A percentile compares a stretch with the other conserved stretches of the same genome.
These are phyloP conservation scores for Danionella dracula DNA, from an alignment of 2,797 vertebrate species.

Conservation along the genomic window DNA sequence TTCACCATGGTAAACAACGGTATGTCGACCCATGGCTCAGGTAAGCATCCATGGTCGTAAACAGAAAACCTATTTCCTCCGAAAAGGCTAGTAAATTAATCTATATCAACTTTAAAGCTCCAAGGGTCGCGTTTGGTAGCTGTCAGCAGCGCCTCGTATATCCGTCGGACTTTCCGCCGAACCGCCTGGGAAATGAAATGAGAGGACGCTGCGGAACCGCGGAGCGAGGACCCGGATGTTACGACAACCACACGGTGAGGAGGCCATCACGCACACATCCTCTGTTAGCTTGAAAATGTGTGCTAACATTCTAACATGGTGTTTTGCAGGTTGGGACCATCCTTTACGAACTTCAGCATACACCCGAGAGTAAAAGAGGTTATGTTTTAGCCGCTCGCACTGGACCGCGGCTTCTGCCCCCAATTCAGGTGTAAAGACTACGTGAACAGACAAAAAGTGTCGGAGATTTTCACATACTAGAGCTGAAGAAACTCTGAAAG, in stretches of 20 bases:
- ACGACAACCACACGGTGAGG: slow-evolving; percentile 68
- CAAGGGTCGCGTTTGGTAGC: slow-evolving; percentile 64
- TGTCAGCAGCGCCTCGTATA: slow-evolving; percentile 63
- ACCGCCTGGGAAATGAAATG: slow-evolving; percentile 63
- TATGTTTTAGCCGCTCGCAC: slow-evolving; percentile 76
- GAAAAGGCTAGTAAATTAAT: too few relatives aligned
- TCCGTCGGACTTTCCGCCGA: slow-evolving; percentile 52
- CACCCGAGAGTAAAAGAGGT: slow-evolving; percentile 71
- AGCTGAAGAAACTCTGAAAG: too few relatives aligned
- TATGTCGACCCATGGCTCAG: neutral
- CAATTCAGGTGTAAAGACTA: slow-evolving; percentile 40
- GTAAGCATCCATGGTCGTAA: neutral
- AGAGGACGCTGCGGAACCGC: slow-evolving; percentile 30
- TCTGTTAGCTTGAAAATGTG: neutral
- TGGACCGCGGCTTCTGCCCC: slow-evolving; percentile 57
- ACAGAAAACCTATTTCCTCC: neutral
- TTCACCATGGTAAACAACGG: too few relatives aligned
- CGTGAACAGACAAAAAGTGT: neutral
- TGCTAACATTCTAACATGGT: neutral
- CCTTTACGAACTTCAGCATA: slow-evolving; percentile 55
- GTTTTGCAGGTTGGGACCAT: slow-evolving; percentile 60
- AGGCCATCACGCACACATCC: too few relatives aligned
- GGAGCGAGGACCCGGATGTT: slow-evolving; percentile 66
- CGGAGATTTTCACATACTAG: too few relatives aligned
- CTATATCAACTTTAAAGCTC: slow-evolving; percentile 7